These are phyloP conservation scores for Tapera naevia DNA, from an alignment of 2,797 vertebrate species.

Conservation along the genomic window DNA sequence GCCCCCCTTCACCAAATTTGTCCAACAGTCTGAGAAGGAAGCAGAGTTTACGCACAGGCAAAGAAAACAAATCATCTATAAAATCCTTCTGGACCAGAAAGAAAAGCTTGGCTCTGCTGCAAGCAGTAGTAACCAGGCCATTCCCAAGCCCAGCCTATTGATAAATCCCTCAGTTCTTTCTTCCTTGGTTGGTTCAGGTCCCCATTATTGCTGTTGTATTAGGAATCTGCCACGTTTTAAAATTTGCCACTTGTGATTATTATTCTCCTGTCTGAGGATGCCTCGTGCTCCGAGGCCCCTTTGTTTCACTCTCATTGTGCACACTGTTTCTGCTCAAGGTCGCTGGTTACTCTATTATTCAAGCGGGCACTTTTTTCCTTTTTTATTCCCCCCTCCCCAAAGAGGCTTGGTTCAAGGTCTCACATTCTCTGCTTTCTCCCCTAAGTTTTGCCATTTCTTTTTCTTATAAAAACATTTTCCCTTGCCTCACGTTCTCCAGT, in stretches of 20 bases:
- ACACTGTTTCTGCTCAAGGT: constrained; percentile 78
- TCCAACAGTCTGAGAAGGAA: neutral
- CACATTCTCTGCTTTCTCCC: constrained; percentile 61
- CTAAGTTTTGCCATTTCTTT: constrained; percentile 78
- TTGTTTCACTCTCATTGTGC: constrained; percentile 78
- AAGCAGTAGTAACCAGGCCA: neutral
- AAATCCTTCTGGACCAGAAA: neutral
- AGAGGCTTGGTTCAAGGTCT: constrained; percentile 79
- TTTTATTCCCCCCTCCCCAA: constrained; percentile 48
- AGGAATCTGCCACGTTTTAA: constrained; percentile 57
- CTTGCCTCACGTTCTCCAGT: constrained; percentile 57
- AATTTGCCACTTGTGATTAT: constrained; percentile 75
- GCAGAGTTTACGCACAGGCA: neutral
- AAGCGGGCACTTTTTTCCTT: constrained; percentile 62
- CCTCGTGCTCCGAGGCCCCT: constrained; percentile 58
- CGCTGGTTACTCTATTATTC: constrained; percentile 76
- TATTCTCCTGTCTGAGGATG: constrained; percentile 74
- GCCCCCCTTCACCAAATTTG: neutral
- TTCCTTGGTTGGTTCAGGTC: constrained; percentile 49
- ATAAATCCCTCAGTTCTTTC: constrained; percentile 33
- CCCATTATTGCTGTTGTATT: constrained; percentile 57
- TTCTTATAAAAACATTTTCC: constrained; percentile 74
- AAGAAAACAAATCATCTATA: neutral
- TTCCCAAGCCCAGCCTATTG: constrained; percentile 33
- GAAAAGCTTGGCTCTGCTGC: neutral